Conservation (phyloP, 2,888 invertebrate species). For the Capitulum mitella region DNA sequence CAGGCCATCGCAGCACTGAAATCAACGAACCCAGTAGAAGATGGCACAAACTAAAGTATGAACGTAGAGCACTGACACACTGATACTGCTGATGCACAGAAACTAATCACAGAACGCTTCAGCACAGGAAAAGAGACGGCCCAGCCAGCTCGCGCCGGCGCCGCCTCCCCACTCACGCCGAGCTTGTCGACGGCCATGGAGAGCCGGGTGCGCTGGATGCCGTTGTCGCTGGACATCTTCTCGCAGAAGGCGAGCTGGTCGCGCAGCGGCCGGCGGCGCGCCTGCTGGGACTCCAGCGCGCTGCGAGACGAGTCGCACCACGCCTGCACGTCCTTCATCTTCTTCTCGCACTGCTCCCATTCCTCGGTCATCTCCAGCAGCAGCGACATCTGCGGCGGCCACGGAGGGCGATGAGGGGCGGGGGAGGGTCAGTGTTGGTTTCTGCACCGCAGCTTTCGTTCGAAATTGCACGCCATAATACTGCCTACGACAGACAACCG, state of each 20-base stretch:
- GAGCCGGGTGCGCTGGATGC: constrained; percentile 83
- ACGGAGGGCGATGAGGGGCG: neutral
- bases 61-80: too few relatives aligned
- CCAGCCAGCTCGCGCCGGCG: too few relatives aligned
- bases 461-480: too few relatives aligned
- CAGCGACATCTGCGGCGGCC: constrained; percentile 43
- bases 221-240: constrained; percentile 75
- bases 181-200: constrained; percentile 82
- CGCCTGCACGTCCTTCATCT: constrained; percentile 76
- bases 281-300: constrained; percentile 67
- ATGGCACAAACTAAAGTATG: too few relatives aligned
- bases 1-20: too few relatives aligned
- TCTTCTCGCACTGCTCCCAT: constrained; percentile 93
- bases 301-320: constrained; percentile 83
- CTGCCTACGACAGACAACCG: too few relatives aligned
- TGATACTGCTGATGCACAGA: too few relatives aligned
- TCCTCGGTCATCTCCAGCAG: constrained; percentile 87
- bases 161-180: constrained; percentile 50
- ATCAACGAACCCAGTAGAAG: too few relatives aligned
- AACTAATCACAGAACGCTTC: too few relatives aligned
- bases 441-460: too few relatives aligned
- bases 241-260: constrained; percentile 79
- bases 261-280: constrained; percentile 75
- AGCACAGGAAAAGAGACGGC: too few relatives aligned
- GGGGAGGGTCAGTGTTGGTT: too few relatives aligned